These are phyloP conservation scores for Andrena camellia DNA, from an alignment of 2,888 invertebrate species.

Conservation along the genomic window DNA sequence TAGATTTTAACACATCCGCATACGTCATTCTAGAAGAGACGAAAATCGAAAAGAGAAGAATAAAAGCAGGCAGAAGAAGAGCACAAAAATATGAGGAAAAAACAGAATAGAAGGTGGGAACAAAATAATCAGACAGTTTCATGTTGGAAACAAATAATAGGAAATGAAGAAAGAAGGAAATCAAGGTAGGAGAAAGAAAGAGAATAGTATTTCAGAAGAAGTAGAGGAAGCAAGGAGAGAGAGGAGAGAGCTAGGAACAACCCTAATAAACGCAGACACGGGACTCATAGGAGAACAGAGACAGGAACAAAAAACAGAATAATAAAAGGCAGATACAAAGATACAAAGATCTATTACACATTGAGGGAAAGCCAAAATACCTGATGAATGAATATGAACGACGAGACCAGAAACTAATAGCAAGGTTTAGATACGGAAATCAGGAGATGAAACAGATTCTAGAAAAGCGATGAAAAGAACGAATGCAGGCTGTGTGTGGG, in stretches of 20 bases:
- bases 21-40: slow-evolving; percentile 3
- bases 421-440: slow-evolving; percentile 26
- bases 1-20: slow-evolving; percentile 9
- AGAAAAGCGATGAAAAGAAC: neutral
- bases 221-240: neutral
- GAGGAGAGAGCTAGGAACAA: no score
- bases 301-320: no score
- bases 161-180: neutral
- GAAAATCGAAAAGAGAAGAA: neutral
- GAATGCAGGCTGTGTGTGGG: slow-evolving; percentile 6
- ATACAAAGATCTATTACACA: no score
- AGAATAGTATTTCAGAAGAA: neutral
- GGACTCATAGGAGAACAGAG: no score
- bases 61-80: no score
- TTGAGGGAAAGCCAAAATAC: neutral
- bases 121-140: neutral
- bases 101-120: neutral
- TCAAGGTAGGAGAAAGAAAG: slow-evolving; percentile 6
- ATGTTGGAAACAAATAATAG: slow-evolving; percentile 7
- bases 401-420: slow-evolving; percentile 6
- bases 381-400: neutral
- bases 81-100: neutral
- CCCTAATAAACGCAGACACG: no score
- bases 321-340: no score
- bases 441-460: neutral